Conservation (phyloP, 2,888 invertebrate species). For the Caenorhabditis zanzibari region DNA sequence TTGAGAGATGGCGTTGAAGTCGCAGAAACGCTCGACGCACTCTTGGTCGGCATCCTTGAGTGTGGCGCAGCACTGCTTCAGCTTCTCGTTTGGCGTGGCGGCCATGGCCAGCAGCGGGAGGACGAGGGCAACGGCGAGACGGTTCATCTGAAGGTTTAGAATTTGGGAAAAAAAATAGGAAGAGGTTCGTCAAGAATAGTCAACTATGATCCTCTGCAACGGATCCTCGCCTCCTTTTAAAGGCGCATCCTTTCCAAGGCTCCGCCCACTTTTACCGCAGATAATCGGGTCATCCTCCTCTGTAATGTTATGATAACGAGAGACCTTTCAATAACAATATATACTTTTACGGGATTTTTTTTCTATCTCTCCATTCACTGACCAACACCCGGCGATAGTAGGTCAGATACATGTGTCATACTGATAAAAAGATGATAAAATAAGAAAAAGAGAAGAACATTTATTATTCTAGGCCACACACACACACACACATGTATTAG, state of each 20-base stretch:
- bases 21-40: conserved; percentile 81
- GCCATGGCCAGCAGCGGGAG: conserved; percentile 50
- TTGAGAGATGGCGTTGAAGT: conserved; percentile 79
- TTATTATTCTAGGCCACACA: conserved; percentile 43
- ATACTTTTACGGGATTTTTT: conserved; percentile 62
- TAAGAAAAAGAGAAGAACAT: conserved; percentile 7
- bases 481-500: too few relatives aligned
- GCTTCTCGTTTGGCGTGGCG: conserved; percentile 78
- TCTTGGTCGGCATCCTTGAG: conserved; percentile 82
- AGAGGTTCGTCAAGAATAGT: not conserved
- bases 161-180: not conserved
- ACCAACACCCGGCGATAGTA: not conserved
- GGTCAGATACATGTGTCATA: not conserved
- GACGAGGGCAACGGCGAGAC: conserved; percentile 37
- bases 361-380: not conserved
- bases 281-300: conserved; percentile 39
- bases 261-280: conserved; percentile 4
- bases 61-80: conserved; percentile 79
- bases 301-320: conserved; percentile 40
- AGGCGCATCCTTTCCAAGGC: conserved; percentile 32
- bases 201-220: too few relatives aligned
- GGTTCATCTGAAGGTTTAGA: conserved; percentile 28
- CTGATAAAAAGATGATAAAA: not conserved
- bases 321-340: conserved; percentile 52
- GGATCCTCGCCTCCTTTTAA: too few relatives aligned